These are phyloP conservation scores for Solea solea DNA, from an alignment of 2,113 vertebrate genomes.

Conservation along the genomic window DNA sequence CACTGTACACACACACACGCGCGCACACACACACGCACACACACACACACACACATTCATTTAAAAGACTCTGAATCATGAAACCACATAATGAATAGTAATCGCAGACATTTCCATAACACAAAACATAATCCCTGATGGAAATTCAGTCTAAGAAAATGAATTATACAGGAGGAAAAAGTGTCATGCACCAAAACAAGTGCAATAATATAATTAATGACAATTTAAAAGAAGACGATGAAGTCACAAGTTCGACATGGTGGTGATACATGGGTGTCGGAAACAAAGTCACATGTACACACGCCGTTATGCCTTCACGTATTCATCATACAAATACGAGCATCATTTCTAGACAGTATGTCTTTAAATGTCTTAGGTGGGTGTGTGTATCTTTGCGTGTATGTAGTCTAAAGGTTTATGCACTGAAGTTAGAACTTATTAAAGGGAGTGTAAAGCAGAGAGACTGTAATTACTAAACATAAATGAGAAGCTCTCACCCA, in stretches of 20 bases:
- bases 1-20: conserved; percentile 2
- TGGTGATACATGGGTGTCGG: background rate
- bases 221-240: conserved; percentile 48
- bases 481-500: conserved; percentile 80
- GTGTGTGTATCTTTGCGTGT: conserved; percentile 32
- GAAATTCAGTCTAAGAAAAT: conserved; percentile 69
- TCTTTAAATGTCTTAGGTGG: conserved; percentile 58
- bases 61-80: conserved; percentile 68
- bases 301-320: conserved; percentile 8
- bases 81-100: conserved; percentile 77
- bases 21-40: conserved; percentile 32
- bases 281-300: background rate
- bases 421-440: conserved; percentile 79
- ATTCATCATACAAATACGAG: conserved; percentile 22
- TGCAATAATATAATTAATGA: conserved; percentile 70
- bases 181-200: conserved; percentile 64
- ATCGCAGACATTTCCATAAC: conserved; percentile 76
- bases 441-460: conserved; percentile 79
- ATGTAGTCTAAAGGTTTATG: conserved; percentile 75
- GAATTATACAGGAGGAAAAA: conserved; percentile 58
- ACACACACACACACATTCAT: conserved; percentile 45
- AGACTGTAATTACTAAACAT: conserved; percentile 81
- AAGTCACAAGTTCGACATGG: conserved; percentile 36
- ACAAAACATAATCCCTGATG: conserved; percentile 71
- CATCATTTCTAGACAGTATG: conserved; percentile 29